phyloP scores from a whole-genome alignment of 2,888 invertebrate genomes.

The Melipona bicolor region DNA sequence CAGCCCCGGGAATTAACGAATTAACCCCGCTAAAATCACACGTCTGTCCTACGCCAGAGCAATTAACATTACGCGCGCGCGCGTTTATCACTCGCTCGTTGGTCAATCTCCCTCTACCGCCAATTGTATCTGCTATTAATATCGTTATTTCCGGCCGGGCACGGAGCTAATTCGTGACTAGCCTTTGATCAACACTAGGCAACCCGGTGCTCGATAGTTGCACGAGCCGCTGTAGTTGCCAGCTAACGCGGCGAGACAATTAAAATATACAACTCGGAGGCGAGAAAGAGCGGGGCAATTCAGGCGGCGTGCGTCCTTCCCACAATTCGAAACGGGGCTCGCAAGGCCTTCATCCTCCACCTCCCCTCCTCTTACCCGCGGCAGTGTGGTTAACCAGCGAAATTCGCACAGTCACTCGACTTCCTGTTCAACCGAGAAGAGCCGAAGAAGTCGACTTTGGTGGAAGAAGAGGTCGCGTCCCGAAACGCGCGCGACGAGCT shows the following conservation, averaged over 20 bases:
- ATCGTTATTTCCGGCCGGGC: background rate
- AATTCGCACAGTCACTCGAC: conserved; percentile 65
- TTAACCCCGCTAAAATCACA: conserved; percentile 20
- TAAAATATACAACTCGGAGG: conserved; percentile 16
- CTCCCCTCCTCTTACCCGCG: conserved; percentile 28
- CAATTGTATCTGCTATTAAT: conserved; percentile 19
- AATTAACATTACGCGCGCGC: conserved; percentile 10
- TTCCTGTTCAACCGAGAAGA: conserved; percentile 67
- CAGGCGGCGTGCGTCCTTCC: conserved; percentile 35
- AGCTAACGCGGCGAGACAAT: conserved; percentile 27
- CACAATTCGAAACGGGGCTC: conserved; percentile 39
- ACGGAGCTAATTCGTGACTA: background rate
- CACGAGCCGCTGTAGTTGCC: background rate
- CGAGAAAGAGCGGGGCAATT: conserved; percentile 16
- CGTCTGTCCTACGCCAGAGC: background rate
- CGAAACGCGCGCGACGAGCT: conserved; percentile 37
- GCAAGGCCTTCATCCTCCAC: background rate
- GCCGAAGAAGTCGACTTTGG: conserved; percentile 28
- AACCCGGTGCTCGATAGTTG: too few relatives aligned
- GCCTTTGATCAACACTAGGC: background rate
- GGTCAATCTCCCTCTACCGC: background rate
- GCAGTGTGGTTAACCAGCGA: conserved; percentile 18
- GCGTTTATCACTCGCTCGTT: background rate
- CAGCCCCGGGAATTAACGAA: conserved; percentile 1
- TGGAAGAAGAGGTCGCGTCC: background rate